Evolutionary conservation across 2,888 invertebrate genomes (phyloP), one percentile per base, ranked within the genome.

Genomic region (Fragum fragum): DNA sequence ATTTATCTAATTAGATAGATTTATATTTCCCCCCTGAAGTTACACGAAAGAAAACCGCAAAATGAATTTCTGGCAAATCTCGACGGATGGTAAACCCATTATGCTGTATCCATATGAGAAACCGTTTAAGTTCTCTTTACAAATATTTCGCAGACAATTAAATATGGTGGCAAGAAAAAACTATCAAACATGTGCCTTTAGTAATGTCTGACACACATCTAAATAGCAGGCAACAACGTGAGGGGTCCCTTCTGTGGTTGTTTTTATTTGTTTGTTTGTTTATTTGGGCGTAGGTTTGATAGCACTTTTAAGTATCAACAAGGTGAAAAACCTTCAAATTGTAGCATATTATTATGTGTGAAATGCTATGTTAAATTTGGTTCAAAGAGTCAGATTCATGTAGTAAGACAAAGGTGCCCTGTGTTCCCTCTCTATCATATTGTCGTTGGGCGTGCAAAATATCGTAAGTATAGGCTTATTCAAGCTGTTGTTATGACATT

Each of bases 141-240:
- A 84, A 81, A 84, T 76, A 81, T 71, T 84, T 84, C 78, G 73
- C 84, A 81, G 81, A 76, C 71, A 81, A 84, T 84, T 84, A 79
- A 81, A 53, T 79, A 76, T 66, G 47, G 78, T 79, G 82, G 82
- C 73, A 82, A 76, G 79, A 73, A 69, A n/a, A 78, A 79, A 82
- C 74, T 32, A 32, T 80, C 66, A 47, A 55, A 74, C 77, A 78
- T 29, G 69, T 75, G 75, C 68, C 70, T 66, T 61, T 59, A 47
- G 47, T n/a, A 47, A 47, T 47, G 57, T 75, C 68, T 82, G 81
- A 82, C 81, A 78, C 78, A 82, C 75, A 73, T 57, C 81, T 78
- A 59, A 39, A 82, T 82, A 73, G 66, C 66, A 42, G 66, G 42
- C 47, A 78, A 53, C 81, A 75, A 59, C 81, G 78, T 82, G 81